A percentile compares a stretch with the other conserved stretches of the same genome.
These are phyloP conservation scores for Tragelaphus scriptus DNA, from an alignment of 2,113 vertebrate genomes.

Conservation along the genomic window DNA sequence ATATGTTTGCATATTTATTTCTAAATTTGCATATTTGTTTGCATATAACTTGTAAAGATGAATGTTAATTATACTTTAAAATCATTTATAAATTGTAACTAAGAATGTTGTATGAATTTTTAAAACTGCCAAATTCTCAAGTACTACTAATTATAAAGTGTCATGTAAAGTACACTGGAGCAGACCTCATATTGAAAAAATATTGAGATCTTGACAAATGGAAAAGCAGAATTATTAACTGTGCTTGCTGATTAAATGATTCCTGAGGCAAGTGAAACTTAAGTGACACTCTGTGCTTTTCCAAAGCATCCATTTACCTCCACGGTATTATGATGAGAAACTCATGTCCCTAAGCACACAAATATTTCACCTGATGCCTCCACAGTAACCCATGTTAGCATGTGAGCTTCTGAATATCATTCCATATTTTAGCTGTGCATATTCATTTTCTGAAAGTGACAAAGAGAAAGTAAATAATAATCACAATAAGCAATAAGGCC, in stretches of 20 bases:
- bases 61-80: slow-evolving; percentile 89
- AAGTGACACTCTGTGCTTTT: slow-evolving; percentile 51
- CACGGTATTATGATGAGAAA: slow-evolving; percentile 49
- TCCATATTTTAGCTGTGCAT: neutral
- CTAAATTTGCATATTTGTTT: slow-evolving; percentile 89
- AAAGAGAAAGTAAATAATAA: slow-evolving; percentile 38
- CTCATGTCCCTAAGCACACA: slow-evolving; percentile 44
- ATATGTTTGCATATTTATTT: slow-evolving; percentile 91
- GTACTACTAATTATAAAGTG: slow-evolving; percentile 85
- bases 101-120: slow-evolving; percentile 86
- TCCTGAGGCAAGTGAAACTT: slow-evolving; percentile 65
- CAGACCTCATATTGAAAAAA: slow-evolving; percentile 83
- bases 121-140: slow-evolving; percentile 82
- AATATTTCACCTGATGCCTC: slow-evolving; percentile 19
- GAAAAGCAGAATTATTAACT: slow-evolving; percentile 81
- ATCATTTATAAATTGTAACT: slow-evolving; percentile 87
- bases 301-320: slow-evolving; percentile 60
- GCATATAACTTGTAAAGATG: slow-evolving; percentile 88
- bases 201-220: slow-evolving; percentile 84
- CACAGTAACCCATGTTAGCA: neutral
- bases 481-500: neutral
- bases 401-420: neutral
- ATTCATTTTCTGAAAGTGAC: slow-evolving; percentile 29
- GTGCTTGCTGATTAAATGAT: slow-evolving; percentile 78
- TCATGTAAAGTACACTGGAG: slow-evolving; percentile 80